Evolutionary conservation across 1,140 invertebrate species (phyloP).

Genomic region (Marisa cornuarietis): DNA sequence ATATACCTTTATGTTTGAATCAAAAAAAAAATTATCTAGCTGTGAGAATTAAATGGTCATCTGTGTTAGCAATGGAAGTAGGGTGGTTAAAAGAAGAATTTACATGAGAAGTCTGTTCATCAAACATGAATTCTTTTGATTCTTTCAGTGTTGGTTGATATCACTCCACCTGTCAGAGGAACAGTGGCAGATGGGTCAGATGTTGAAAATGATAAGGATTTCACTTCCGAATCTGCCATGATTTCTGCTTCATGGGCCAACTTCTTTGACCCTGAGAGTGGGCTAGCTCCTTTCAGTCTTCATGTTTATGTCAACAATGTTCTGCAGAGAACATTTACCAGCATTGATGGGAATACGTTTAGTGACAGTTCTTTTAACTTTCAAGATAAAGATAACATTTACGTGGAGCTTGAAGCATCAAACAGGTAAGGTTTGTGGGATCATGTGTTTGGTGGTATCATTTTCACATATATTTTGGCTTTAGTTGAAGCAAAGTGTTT

Average conservation of each 20-base stretch:
- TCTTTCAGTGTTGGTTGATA: constrained; percentile 39
- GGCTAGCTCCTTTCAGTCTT: constrained; percentile 30
- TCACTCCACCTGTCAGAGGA: constrained; percentile 33
- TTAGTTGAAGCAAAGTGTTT: not conserved
- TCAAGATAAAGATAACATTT: constrained; percentile 31
- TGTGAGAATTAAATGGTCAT: no score
- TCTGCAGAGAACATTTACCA: constrained; percentile 16
- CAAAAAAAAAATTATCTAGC: no score
- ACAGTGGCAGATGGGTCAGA: constrained; percentile 31
- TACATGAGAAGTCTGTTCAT: no score
- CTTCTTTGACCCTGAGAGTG: constrained; percentile 42
- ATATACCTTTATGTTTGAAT: no score
- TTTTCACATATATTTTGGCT: no score
- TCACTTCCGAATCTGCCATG: constrained; percentile 35
- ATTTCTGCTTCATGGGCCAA: constrained; percentile 26
- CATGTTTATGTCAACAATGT: constrained; percentile 34
- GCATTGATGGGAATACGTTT: constrained; percentile 21
- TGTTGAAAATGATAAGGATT: constrained; percentile 29
- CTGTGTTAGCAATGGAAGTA: no score
- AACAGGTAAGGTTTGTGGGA: constrained; percentile 15
- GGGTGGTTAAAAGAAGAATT: no score
- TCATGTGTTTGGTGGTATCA: not conserved
- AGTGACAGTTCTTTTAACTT: constrained; percentile 33
- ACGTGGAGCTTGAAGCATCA: constrained; percentile 23
- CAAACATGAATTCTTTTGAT: not conserved